Evolutionary conservation across 2,113 vertebrate species (phyloP).

Genomic region (Gobio gobio): DNA sequence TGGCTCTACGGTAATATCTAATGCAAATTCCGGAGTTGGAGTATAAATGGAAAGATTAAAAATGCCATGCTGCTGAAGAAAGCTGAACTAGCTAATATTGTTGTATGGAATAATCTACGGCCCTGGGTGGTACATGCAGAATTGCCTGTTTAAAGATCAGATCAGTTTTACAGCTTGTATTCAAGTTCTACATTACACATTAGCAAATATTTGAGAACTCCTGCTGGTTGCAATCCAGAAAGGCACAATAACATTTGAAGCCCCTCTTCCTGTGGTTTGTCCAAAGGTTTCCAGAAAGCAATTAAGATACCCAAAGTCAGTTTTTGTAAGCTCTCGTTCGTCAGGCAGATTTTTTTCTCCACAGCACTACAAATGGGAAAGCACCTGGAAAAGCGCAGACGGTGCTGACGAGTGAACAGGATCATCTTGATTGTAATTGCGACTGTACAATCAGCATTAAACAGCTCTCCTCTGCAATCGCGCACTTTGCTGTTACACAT

Average conservation of each 20-base stretch:
- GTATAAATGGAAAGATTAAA: slow-evolving; percentile 40
- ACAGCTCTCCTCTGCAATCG: slow-evolving; percentile 41
- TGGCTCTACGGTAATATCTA: slow-evolving; percentile 34
- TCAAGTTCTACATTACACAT: slow-evolving; percentile 3
- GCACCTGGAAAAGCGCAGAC: slow-evolving; percentile 35
- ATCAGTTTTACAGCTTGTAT: slow-evolving; percentile 1
- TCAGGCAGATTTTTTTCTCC: neutral
- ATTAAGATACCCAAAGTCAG: too few relatives aligned
- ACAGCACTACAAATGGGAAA: neutral
- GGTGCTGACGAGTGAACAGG: slow-evolving; percentile 14
- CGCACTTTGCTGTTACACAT: slow-evolving; percentile 12
- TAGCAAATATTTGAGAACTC: slow-evolving; percentile 15
- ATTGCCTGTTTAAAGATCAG: slow-evolving; percentile 9
- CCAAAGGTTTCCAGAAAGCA: neutral
- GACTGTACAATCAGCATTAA: slow-evolving; percentile 50
- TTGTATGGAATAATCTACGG: slow-evolving; percentile 1
- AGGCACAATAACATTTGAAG: neutral
- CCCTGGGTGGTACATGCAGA: slow-evolving; percentile 14
- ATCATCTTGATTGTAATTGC: slow-evolving; percentile 52
- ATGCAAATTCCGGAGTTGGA: slow-evolving; percentile 27
- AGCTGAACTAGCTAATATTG: slow-evolving; percentile 20
- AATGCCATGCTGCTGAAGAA: slow-evolving; percentile 17
- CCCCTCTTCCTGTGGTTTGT: neutral
- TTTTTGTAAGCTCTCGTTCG: neutral
- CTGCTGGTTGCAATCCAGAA: neutral